Evolutionary conservation across 2,113 vertebrate species (phyloP).

Genomic region (Urocynchramus pylzowi): DNA sequence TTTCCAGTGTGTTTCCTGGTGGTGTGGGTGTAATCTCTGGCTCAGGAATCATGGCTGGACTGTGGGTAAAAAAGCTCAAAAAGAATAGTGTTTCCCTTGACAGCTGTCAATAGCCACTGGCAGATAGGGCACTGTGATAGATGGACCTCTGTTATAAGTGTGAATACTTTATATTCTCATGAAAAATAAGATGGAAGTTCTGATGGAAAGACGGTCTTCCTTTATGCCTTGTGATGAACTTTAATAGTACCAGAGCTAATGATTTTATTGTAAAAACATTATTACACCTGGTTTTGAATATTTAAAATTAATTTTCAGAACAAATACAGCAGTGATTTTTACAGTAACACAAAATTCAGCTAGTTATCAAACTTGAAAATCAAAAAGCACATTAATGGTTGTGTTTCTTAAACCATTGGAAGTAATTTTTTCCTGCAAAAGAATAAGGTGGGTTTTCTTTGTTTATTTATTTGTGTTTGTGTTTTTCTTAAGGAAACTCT

Average conservation of each 20-base stretch:
- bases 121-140: background rate
- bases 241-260: background rate
- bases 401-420: background rate
- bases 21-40: background rate
- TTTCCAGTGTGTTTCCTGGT: background rate
- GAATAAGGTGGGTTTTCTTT: background rate
- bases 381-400: background rate
- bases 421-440: background rate
- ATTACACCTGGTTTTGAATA: background rate
- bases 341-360: background rate
- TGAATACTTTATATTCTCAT: background rate
- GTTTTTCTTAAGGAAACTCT: background rate
- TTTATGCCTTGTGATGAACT: background rate
- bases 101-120: background rate
- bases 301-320: background rate
- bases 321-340: background rate
- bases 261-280: background rate
- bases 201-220: background rate
- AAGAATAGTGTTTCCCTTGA: background rate
- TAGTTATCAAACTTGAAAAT: background rate
- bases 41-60: background rate
- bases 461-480: background rate
- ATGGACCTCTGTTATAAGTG: fast-evolving
- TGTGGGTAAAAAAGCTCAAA: background rate
- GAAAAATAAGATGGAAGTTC: background rate